Base-by-base conservation (phyloP, 2,797 vertebrate species). In the Taeniopygia guttata region DNA sequence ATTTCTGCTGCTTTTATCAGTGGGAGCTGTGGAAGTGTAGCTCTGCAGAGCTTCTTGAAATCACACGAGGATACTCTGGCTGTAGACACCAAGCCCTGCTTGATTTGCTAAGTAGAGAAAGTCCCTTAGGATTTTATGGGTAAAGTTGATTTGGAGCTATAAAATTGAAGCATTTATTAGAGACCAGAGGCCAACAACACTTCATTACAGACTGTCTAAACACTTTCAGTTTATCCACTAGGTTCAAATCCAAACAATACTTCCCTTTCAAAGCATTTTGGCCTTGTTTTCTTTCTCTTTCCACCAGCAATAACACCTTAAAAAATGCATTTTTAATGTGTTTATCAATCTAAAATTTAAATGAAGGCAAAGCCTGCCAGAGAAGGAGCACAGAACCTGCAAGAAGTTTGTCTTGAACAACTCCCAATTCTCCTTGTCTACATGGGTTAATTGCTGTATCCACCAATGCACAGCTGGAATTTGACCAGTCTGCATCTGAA, bases 81-180 rank as follows among this genome's bases (percentile, higher is more conserved):
- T 87, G 32, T 21, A 69, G 86, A 87, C 32, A 86, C 68, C 58
- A 49, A 83, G 67, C 43, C 77, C 54, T 45, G 4, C 42, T 26
- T 95, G 95, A 95, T 90, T 89, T 91, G 68, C 69, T 95, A 96
- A 96, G 42, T 19, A 84, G 76, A 89, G 42, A 84, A 96, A 95
- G 84, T 82, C 94, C 83, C 94, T 90, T 16, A 94, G 95, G 91
- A 86, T 78, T 95, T 96, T 92, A 82, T 84, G 89, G 88, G 83
- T 89, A 81, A 94, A 94, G 93, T 87, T 94, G 92, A 93, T 95
- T 96, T 91, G 67, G 88, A 96, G 84, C 91, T 93, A 84, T 91
- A 93, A 95, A 94, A 96, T 32, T 87, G 84, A 79, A 92, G 89
- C 90, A 90, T 95, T 97, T 95, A 93, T 90, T 94, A 90, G 51